phyloP scores from a whole-genome alignment of 2,113 vertebrate genomes.

The Ictidomys tridecemlineatus region DNA sequence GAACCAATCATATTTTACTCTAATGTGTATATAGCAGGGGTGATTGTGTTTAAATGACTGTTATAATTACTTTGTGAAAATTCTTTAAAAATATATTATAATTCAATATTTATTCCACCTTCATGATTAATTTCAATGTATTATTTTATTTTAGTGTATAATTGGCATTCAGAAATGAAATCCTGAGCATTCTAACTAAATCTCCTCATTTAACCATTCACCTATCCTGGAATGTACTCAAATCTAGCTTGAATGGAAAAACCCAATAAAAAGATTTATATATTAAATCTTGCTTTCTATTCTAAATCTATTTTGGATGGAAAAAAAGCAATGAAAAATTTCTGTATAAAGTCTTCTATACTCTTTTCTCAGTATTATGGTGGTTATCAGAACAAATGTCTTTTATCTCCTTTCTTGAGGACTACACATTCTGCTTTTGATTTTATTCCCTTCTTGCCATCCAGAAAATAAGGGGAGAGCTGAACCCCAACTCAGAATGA shows the following conservation, averaged over 20 bases:
- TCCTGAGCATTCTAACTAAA: neutral
- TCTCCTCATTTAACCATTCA: neutral
- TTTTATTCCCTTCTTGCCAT: neutral
- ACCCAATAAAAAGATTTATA: neutral
- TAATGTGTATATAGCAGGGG: neutral
- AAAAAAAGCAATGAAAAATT: neutral
- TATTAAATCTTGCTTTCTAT: too few species aligned
- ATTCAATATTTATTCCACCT: neutral
- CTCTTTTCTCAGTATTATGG: neutral
- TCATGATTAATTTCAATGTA: conserved; percentile 27
- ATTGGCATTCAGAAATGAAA: neutral
- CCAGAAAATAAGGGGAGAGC: neutral
- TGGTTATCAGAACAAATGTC: neutral
- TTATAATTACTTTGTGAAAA: neutral
- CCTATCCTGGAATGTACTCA: neutral
- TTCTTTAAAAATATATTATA: neutral
- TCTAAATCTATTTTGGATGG: too few species aligned
- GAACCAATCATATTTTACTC: neutral
- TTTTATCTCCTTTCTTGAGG: neutral
- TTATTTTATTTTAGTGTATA: neutral
- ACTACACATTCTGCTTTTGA: neutral
- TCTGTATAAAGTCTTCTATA: neutral
- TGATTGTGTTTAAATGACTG: neutral
- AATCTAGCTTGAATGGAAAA: neutral
- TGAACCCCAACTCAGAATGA: neutral